A percentile compares a stretch with the other conserved stretches of the same genome.
phyloP scores from a whole-genome alignment of 2,113 vertebrate genomes.

The Brachyhypopomus occidentalis region DNA sequence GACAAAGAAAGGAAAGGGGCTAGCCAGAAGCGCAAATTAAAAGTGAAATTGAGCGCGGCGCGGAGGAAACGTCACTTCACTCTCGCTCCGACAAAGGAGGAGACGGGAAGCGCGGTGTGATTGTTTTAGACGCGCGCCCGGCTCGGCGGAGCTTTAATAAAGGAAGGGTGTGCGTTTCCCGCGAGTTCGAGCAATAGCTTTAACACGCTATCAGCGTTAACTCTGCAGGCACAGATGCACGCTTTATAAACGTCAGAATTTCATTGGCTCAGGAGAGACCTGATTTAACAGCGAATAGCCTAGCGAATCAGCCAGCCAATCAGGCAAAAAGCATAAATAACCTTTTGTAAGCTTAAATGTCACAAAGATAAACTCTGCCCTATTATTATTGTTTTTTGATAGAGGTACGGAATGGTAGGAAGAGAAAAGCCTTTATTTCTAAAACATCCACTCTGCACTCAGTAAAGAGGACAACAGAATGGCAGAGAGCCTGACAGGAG shows the following conservation, averaged over 20 bases:
- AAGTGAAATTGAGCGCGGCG: slow-evolving; percentile 13
- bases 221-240: not conserved
- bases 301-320: not conserved
- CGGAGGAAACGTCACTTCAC: not conserved
- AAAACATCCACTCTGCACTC: not conserved
- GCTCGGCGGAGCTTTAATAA: not conserved
- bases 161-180: slow-evolving; percentile 52
- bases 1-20: slow-evolving; percentile 39
- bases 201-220: not conserved
- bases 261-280: not conserved
- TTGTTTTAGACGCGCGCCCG: not conserved
- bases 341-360: slow-evolving; percentile 20
- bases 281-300: not conserved
- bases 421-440: not conserved
- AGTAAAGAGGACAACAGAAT: not conserved
- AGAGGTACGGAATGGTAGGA: not conserved
- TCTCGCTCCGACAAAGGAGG: not conserved
- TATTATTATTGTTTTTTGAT: not conserved
- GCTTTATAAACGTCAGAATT: not conserved
- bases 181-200: slow-evolving; percentile 6
- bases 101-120: not conserved
- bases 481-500: not conserved
- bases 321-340: not conserved
- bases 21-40: not conserved
- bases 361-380: not conserved